phyloP scores from a whole-genome alignment of 2,797 vertebrate genomes.

The Odontamblyopus rebecca region DNA sequence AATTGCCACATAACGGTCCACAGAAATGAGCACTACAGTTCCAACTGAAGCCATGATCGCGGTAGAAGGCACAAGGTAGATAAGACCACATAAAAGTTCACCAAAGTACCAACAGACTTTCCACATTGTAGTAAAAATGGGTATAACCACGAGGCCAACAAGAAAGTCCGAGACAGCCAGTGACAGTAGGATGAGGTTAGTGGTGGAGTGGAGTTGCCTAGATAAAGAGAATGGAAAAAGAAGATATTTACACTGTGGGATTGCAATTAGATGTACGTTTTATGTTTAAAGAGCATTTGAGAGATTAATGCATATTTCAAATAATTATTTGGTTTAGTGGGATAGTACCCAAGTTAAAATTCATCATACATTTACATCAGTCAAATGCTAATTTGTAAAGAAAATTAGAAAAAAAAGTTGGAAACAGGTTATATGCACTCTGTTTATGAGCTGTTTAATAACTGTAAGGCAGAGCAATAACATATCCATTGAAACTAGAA shows the following conservation, averaged over 20 bases:
- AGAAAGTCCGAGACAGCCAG: conserved; percentile 25
- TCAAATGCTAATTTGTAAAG: no score
- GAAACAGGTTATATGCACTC: no score
- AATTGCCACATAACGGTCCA: conserved; percentile 20
- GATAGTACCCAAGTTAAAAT: no score
- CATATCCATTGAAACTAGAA: no score
- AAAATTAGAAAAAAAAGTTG: no score
- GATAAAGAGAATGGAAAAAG: neutral
- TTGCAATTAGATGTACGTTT: no score
- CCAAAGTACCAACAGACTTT: conserved; percentile 20
- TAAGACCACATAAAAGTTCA: neutral
- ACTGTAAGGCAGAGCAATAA: no score
- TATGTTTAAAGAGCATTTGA: no score
- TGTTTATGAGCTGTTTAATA: no score
- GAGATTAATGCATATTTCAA: no score
- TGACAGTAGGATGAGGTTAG: conserved; percentile 25
- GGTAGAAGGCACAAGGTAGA: neutral
- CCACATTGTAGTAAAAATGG: neutral
- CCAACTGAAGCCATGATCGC: conserved; percentile 11
- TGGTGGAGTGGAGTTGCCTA: conserved; percentile 23
- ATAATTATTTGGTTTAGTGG: no score
- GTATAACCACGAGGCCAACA: conserved; percentile 14
- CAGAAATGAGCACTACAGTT: conserved; percentile 25
- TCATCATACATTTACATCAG: no score
- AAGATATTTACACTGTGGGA: neutral